Evolutionary conservation across 2,888 invertebrate species (phyloP), one percentile per base, ranked within the genome.

Genomic region (Drosophila paranaensis): DNA sequence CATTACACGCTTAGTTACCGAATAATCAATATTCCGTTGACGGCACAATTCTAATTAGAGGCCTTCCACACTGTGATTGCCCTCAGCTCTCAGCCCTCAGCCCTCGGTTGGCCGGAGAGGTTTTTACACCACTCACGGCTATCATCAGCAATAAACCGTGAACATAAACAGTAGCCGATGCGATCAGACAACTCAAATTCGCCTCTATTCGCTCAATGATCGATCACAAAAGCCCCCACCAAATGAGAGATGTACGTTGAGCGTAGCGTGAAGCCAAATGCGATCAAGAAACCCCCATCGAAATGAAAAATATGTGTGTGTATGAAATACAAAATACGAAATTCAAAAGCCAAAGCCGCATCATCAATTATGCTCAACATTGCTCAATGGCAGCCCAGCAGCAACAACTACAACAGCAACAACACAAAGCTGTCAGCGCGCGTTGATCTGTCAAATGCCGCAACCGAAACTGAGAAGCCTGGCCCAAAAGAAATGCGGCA

Each of bases 291-390:
- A 72, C 58, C 62, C 68, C 54, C 46, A 58, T 42, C 40, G 40
- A 74, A 76, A 20, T 2, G 20, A 20, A 20, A 20, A 20, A 20
- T 63, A 13, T 9, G 35, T 48, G n/a, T 16, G 33, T 50, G 2
- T 30, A 43, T 9, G 16, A 35, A 39, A 27, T 43, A 48, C 43
- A 45, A 60, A 48, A 53, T 25, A 67, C 20, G 62, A 74, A 78
- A 84, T 82, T 78, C 81, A 84, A 87, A 80, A 82, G 85, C 83
- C 77, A 77, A 80, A 77, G 82, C 82, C 82, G 78, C 79, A 90
- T 88, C 90, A 90, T 90, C 88, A 90, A 90, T 90, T 84, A 90
- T 81, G 87, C 77, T 85, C 76, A 81, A 76, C 77, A 78, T 77
- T 89, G 78, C 80, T 84, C 77, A 87, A 81, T 74, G 78, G 77